phyloP scores from a whole-genome alignment of 2,797 vertebrate species.

The Enteromius afrohamiltoni region DNA sequence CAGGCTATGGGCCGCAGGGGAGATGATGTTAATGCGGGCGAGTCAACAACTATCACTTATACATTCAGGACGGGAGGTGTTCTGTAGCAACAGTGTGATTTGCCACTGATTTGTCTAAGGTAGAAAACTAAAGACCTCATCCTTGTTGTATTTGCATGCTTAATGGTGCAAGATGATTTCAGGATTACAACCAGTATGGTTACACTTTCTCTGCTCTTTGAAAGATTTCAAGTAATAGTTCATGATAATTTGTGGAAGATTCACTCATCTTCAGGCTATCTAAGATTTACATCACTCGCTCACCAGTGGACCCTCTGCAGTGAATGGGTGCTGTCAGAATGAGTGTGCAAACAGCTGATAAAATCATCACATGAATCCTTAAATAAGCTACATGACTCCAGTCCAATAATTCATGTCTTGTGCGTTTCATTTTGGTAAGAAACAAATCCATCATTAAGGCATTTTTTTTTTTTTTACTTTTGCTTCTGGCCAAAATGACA shows the following conservation, averaged over 20 bases:
- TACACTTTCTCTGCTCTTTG: not conserved
- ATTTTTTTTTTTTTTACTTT: not conserved
- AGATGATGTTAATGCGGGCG: conserved; percentile 78
- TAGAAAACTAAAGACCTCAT: not conserved
- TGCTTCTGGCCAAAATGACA: not conserved
- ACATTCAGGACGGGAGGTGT: conserved; percentile 71
- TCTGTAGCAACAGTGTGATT: conserved; percentile 22
- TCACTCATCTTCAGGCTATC: not conserved
- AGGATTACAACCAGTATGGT: not conserved
- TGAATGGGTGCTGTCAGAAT: not conserved
- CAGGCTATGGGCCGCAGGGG: conserved; percentile 76
- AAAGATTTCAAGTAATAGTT: not conserved
- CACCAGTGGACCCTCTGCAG: not conserved
- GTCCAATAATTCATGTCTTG: not conserved
- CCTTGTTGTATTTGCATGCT: not conserved
- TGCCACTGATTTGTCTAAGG: not conserved
- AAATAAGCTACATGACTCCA: not conserved
- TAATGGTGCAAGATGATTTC: not conserved
- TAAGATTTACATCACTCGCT: not conserved
- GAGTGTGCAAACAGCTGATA: not conserved
- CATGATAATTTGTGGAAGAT: not conserved
- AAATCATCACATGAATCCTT: not conserved
- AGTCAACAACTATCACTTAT: conserved; percentile 76
- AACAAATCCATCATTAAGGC: not conserved
- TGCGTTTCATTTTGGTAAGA: not conserved